A percentile compares a stretch with the other conserved stretches of the same genome.
Evolutionary conservation across 2,797 vertebrate genomes (phyloP).

Genomic region (Meda fulgida): DNA sequence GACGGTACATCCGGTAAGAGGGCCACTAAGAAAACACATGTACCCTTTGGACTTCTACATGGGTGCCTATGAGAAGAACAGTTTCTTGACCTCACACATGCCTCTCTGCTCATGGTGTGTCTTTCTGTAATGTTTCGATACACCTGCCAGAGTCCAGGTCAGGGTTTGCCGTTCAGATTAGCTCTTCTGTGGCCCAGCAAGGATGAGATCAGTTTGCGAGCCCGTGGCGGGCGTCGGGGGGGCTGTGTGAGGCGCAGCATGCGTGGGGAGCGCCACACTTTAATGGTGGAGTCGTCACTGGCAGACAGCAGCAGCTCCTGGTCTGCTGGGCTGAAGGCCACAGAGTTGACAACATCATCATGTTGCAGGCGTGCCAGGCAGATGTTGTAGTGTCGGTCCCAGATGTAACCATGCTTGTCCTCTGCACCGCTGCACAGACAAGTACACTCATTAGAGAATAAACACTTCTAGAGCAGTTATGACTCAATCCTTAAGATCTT

Average conservation of each 20-base stretch:
- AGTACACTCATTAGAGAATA: conserved; percentile 6
- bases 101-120: conserved; percentile 2
- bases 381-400: conserved; percentile 98
- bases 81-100: neutral
- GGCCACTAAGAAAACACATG: neutral
- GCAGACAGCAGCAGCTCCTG: conserved; percentile 95
- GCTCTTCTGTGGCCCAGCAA: conserved; percentile 80
- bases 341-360: conserved; percentile 94
- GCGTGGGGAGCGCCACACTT: conserved; percentile 93
- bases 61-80: neutral
- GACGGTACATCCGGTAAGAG: neutral
- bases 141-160: conserved; percentile 49
- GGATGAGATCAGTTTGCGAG: conserved; percentile 77
- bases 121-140: conserved; percentile 29
- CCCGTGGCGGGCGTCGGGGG: conserved; percentile 60
- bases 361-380: conserved; percentile 93
- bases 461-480: neutral
- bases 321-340: conserved; percentile 93
- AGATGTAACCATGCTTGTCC: conserved; percentile 96
- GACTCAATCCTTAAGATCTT: neutral
- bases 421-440: conserved; percentile 86
- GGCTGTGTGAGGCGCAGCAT: conserved; percentile 76
- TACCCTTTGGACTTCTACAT: neutral
- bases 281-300: conserved; percentile 92
- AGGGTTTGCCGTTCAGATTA: conserved; percentile 72